Base-by-base conservation (phyloP, 1,140 invertebrate genomes). In the Capitella teleta region DNA sequence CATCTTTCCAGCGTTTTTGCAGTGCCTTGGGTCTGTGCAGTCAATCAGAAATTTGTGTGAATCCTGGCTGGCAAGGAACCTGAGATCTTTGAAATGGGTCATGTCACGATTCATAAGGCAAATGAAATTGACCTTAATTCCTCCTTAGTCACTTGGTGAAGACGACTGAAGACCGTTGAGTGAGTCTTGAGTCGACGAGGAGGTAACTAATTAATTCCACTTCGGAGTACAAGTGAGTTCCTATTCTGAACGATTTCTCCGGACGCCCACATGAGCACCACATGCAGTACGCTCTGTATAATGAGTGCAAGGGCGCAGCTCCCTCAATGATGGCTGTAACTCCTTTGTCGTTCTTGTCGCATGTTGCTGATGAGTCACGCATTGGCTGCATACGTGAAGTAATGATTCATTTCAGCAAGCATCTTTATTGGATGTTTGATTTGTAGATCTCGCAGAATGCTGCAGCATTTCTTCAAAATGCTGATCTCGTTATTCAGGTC, bases 391-490 rank as follows among this genome's bases (percentile, higher is more conserved):
- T n/a, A n/a, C n/a, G n/a, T n/a, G n/a, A n/a, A n/a, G n/a, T n/a
- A n/a, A n/a, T 40, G 28, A 34, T 45, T 38, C 53, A 18, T 47
- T 48, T 38, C 61, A 70, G 74, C 50, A 86, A 91, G n/a, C 80
- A 81, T 36, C 63, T 95, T 18, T 89, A 92, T 65, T 82, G 78
- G 53, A 82, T 84, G 0, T 63, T 98, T 43, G 92, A 98, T 57
- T 98, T 93, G 94, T 92, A 89, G 89, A 0, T 80, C 85, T 0
- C 79, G 82, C 30, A 79, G 83, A 2, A 84, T 96, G 71, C 68
- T 97, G 3, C 79, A 85, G 2, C 89, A 96, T 72, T 98, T 87
- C 63, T 77, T 98, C 47, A 77, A n/a, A n/a, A 77, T 58, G 63
- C 66, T 28, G 72, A 74, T 28, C 58, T 68, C 25, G 66, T 70